Conservation (phyloP, 2,888 invertebrate species). For the Neoascia interrupta region DNA sequence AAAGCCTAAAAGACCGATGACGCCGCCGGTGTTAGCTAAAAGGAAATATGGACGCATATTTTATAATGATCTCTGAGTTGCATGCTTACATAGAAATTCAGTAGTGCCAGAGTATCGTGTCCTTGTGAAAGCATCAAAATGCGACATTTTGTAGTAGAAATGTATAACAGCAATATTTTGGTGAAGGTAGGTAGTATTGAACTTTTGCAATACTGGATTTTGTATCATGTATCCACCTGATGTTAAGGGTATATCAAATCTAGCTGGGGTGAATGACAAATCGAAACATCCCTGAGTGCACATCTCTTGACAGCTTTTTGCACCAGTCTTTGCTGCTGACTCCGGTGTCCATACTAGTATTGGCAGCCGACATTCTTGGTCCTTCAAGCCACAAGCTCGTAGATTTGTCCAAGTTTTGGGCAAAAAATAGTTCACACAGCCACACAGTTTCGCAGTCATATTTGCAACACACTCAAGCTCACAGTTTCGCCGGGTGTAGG, state of each 20-base stretch:
- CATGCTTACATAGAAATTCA: conserved; percentile 90
- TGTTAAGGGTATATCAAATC: conserved; percentile 82
- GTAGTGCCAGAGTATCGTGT: conserved; percentile 89
- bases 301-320: conserved; percentile 71
- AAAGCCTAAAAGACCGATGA: conserved; percentile 90
- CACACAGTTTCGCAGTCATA: conserved; percentile 67
- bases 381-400: conserved; percentile 85
- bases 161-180: conserved; percentile 87
- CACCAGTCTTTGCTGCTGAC: conserved; percentile 14
- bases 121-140: conserved; percentile 86
- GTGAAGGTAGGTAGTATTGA: conserved; percentile 71
- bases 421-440: conserved; percentile 75
- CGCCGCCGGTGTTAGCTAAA: conserved; percentile 89
- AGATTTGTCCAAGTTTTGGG: conserved; percentile 83
- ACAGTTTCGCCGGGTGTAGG: conserved; percentile 75
- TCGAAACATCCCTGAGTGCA: conserved; percentile 89
- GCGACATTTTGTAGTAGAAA: conserved; percentile 86
- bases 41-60: too few species aligned
- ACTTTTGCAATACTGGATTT: conserved; percentile 70
- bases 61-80: too few species aligned
- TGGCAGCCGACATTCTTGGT: conserved; percentile 82
- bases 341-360: not conserved
- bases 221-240: conserved; percentile 72
- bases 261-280: conserved; percentile 83
- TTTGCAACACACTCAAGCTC: conserved; percentile 83